Conservation (phyloP, 2,113 vertebrate species). For the Ictalurus furcatus region DNA sequence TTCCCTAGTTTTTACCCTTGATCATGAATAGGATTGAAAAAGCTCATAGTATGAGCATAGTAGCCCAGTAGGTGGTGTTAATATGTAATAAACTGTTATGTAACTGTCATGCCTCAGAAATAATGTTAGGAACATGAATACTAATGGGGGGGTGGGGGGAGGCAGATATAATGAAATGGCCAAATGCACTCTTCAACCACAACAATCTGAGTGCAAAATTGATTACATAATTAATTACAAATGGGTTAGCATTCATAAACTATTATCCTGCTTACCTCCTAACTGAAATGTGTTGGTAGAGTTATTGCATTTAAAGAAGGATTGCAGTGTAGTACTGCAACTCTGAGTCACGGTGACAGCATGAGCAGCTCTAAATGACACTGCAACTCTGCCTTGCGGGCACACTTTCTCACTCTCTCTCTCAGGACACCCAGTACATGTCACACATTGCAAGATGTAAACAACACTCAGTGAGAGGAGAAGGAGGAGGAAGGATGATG, state of each 20-base stretch:
- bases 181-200: background rate
- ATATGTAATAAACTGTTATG: background rate
- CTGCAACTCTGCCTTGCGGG: slow-evolving; percentile 56
- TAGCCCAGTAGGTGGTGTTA: background rate
- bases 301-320: background rate
- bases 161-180: background rate
- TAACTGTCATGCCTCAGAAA: background rate
- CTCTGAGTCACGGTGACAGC: slow-evolving; percentile 64
- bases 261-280: background rate
- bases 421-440: slow-evolving; percentile 31
- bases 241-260: background rate
- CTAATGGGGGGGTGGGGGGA: background rate
- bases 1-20: background rate
- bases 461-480: slow-evolving; percentile 54
- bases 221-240: background rate
- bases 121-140: background rate
- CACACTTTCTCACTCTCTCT: slow-evolving; percentile 11
- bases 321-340: slow-evolving; percentile 49
- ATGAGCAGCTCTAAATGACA: slow-evolving; percentile 68
- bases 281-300: slow-evolving; percentile 19
- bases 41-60: background rate
- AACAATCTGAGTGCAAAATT: background rate
- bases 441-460: slow-evolving; percentile 66
- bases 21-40: background rate
- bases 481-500: slow-evolving; percentile 41